A percentile compares a stretch with the other conserved stretches of the same genome.
Conservation (phyloP, 1,140 invertebrate genomes). For the Drosophila nebulosa region DNA sequence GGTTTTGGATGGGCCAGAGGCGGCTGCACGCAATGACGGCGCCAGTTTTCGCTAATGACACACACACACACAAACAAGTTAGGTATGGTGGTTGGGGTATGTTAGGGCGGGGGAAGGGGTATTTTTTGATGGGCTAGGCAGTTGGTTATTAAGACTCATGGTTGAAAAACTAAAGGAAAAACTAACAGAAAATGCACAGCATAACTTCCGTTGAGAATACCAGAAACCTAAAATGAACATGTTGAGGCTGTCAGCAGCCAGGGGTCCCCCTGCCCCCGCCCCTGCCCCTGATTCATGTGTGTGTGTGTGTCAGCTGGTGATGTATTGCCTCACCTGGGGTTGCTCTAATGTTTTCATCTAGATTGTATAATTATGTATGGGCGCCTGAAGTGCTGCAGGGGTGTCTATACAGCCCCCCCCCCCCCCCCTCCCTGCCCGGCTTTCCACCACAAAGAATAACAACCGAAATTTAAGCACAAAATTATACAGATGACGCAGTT, state of each 20-base stretch:
- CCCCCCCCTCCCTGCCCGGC: too few relatives aligned
- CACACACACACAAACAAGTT: too few relatives aligned
- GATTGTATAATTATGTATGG: conserved; percentile 18
- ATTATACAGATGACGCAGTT: neutral
- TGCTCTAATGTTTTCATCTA: neutral
- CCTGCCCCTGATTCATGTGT: neutral
- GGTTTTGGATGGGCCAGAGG: neutral
- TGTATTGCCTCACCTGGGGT: conserved; percentile 27
- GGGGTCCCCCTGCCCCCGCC: too few relatives aligned
- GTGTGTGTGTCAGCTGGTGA: conserved; percentile 26
- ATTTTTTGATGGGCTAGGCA: neutral
- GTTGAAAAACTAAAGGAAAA: neutral
- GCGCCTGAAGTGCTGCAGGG: too few relatives aligned
- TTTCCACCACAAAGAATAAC: too few relatives aligned
- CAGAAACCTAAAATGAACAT: conserved; percentile 1
- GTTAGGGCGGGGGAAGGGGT: too few relatives aligned
- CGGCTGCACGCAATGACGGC: conserved; percentile 30
- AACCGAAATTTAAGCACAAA: neutral
- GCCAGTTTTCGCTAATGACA: conserved; percentile 52
- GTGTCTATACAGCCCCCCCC: too few relatives aligned
- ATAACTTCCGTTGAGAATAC: neutral
- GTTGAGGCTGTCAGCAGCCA: conserved; percentile 6
- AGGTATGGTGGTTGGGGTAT: too few relatives aligned
- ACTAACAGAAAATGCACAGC: neutral
- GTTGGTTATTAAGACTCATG: conserved; percentile 12